Evolutionary conservation across 1,140 invertebrate species (phyloP).

Genomic region (Ganaspis sp.): DNA sequence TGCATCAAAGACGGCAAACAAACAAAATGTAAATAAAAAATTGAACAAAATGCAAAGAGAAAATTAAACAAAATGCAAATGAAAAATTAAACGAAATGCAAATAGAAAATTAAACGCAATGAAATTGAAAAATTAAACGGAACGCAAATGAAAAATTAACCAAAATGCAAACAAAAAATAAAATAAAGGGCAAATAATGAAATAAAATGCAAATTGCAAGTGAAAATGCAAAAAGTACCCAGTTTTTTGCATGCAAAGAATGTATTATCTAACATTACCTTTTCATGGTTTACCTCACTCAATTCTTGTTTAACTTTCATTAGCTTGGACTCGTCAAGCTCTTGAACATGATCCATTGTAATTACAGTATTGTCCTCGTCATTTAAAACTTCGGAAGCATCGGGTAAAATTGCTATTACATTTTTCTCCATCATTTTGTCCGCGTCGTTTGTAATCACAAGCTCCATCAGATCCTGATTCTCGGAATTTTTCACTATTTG

Average conservation of each 20-base stretch:
- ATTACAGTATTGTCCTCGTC: slow-evolving; percentile 55
- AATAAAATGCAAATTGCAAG: too few species aligned
- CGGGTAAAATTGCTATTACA: slow-evolving; percentile 61
- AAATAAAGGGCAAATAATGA: too few species aligned
- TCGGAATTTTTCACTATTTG: background rate
- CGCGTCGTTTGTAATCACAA: background rate
- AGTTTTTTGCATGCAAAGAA: background rate
- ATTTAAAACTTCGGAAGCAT: slow-evolving; percentile 53
- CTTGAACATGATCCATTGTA: slow-evolving; percentile 60
- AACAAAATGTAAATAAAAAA: too few species aligned
- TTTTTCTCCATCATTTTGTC: slow-evolving; percentile 51
- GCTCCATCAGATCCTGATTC: slow-evolving; percentile 3
- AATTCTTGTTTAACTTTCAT: slow-evolving; percentile 69
- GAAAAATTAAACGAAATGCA: too few species aligned
- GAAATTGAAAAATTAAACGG: too few species aligned
- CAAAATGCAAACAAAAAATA: too few species aligned
- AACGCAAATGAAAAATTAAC: too few species aligned
- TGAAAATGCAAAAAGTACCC: too few species aligned
- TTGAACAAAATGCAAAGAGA: too few species aligned
- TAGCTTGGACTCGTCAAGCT: slow-evolving; percentile 58
- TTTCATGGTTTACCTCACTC: slow-evolving; percentile 57
- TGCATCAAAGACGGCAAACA: too few species aligned
- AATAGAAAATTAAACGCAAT: too few species aligned
- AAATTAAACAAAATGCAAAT: too few species aligned
- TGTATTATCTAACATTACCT: slow-evolving; percentile 2